These are phyloP conservation scores for Anableps anableps DNA, from an alignment of 2,797 vertebrate species.

Conservation along the genomic window DNA sequence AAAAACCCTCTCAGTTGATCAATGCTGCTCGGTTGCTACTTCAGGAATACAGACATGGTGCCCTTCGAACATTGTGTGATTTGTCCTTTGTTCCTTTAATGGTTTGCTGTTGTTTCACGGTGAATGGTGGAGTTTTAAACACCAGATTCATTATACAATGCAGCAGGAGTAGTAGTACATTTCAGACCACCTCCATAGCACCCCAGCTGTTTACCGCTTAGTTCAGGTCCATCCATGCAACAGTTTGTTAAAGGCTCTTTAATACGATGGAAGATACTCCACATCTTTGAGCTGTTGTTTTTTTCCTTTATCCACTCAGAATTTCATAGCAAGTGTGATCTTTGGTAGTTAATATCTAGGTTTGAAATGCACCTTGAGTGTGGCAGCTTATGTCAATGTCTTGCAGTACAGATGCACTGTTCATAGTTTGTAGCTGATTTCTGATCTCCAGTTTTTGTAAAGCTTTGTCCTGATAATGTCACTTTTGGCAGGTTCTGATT, in stretches of 20 bases:
- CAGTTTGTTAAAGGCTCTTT: not conserved
- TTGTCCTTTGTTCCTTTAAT: constrained; percentile 1
- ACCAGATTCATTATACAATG: not conserved
- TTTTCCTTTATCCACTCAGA: not conserved
- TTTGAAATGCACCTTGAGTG: not conserved
- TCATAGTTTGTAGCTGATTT: not conserved
- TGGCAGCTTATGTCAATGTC: too few species aligned
- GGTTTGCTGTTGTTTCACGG: not conserved
- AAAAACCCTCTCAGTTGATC: too few species aligned
- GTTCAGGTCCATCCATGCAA: not conserved
- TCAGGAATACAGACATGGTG: not conserved
- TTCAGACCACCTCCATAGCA: not conserved
- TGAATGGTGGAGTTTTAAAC: not conserved
- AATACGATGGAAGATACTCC: not conserved
- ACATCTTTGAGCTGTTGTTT: not conserved
- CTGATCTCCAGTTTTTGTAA: not conserved
- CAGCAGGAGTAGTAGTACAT: not conserved
- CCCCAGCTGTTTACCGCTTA: not conserved
- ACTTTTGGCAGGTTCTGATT: not conserved
- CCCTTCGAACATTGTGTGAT: not conserved
- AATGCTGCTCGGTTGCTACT: not conserved
- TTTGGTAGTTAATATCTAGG: not conserved
- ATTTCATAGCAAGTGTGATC: not conserved
- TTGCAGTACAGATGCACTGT: too few species aligned
- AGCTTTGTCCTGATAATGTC: not conserved